Base-by-base conservation (phyloP, 2,888 invertebrate species). In the Mongoloraphidia duomilia region DNA sequence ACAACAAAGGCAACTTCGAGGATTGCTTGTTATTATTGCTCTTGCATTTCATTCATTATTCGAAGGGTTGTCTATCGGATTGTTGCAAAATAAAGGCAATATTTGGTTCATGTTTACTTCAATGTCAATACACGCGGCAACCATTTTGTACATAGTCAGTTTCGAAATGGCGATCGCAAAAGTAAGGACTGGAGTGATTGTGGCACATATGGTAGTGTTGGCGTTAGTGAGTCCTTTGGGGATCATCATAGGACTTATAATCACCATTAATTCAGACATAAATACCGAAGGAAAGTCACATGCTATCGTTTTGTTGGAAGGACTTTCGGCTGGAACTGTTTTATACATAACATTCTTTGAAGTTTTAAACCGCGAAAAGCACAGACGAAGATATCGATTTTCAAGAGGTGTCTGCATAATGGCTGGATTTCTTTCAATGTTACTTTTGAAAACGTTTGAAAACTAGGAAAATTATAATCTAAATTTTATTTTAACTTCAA, bases 261-360 rank as follows among this genome's bases (percentile, higher is more conserved):
- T 73, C 33, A 71, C 71, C 17, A 60, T 67, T 40, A 60, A 64
- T 41, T 59, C 64, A 4, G 59, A 66, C 47, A 58, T 59, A 54
- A 62, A 66, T 36, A 63, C 63, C 2, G 59, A 59, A 49, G 61
- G 62, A 4, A 70, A 68, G 56, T 64, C 66, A 6, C 58, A 66
- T 9, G 65, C 66, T 37, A 61, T 72, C 5, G 67, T 66, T 11
- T 55, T 65, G 12, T 55, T 70, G 36, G 70, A 72, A 62, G 73
- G 72, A 3, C 55, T 72, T 39, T 72, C 72, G 34, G 69, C 72
- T 5, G 73, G 73, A 39, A 71, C 72, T 26, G 67, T 74, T 51
- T 61, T 73, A 44, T 74, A 73, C 56, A 70, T 73, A 48, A 72
- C 70, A 3, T 73, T 74, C 58, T 73, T 73, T 56, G 73, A 74